Base-by-base conservation (phyloP, 92 coral and sea anemone genomes). In the Blastomussa wellsi region DNA sequence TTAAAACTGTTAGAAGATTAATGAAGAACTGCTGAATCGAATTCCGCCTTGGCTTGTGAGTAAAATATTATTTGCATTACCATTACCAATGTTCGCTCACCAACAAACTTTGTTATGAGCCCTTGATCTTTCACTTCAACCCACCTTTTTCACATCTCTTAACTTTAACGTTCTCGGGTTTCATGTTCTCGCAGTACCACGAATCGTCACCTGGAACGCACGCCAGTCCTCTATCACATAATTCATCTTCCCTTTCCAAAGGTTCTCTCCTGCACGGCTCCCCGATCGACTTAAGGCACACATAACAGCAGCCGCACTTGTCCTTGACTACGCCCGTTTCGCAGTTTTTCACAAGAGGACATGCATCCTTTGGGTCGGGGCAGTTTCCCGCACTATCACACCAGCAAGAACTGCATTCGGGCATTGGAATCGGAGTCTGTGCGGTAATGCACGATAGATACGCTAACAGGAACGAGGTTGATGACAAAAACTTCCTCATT, bases 121-220 rank as follows among this genome's bases (percentile, higher is more conserved):
- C 11, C 49, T 44, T 44, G 7, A 16, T 55, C 0, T 2, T 16
- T 3, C 11, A 12, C 31, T 20, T 32, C 32, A 4, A 44, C 84
- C n/a, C 15, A 92, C 95, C 93, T 84, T 80, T 79, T 68, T 92
- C 93, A 72, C 95, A 92, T 66, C 95, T 86, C 39, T 82, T 80
- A 14, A 86, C 77, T 32, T 73, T 83, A 37, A 60, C 44, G 49
- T 81, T 71, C 20, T 78, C 86, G 4, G 92, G 81, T 39, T 88
- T 91, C 48, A 90, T 73, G 42, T 65, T 47, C 26, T 59, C 84
- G 39, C 85, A 85, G 31, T 76, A 78, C 52, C 86, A 76, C 36
- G 78, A 80, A 57, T 92, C 95, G 0, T 84, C 76, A 5, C 89
- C 71, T 28, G 36, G 71, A 20, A 72, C 82, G 35, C 95, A 92